Percentiles rank a stretch among this genome's conserved stretches.
phyloP scores from a whole-genome alignment of 2,113 vertebrate genomes.

The Columba livia region DNA sequence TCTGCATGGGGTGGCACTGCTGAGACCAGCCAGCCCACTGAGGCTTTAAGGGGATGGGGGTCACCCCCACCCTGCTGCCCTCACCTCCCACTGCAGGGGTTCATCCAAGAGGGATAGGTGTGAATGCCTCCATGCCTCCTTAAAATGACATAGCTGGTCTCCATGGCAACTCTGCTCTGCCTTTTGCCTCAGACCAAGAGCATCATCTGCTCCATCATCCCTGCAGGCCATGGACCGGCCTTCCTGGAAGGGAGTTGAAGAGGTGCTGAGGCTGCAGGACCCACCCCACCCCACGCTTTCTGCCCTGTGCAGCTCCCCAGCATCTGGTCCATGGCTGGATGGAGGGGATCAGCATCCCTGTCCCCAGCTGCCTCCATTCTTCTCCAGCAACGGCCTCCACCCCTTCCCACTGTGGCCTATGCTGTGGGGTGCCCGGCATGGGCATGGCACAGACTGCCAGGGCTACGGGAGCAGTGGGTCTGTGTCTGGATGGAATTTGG shows the following conservation, averaged over 20 bases:
- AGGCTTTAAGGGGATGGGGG: neutral
- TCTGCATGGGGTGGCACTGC: accelerated
- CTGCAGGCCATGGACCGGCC: neutral
- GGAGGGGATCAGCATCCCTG: neutral
- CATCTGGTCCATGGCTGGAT: accelerated
- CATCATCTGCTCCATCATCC: conserved; percentile 58
- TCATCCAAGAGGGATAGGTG: neutral
- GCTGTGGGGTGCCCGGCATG: accelerated
- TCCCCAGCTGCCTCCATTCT: too few species aligned
- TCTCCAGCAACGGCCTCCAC: accelerated
- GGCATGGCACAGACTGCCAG: neutral
- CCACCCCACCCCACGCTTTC: accelerated
- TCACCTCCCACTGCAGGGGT: neutral
- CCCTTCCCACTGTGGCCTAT: neutral
- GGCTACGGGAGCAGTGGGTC: neutral
- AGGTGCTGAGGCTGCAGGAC: accelerated
- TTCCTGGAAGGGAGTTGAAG: neutral
- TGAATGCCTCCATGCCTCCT: conserved; percentile 18
- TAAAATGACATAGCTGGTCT: conserved; percentile 58
- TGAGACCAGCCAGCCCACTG: neutral
- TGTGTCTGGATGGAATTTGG: neutral
- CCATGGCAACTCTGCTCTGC: conserved; percentile 70
- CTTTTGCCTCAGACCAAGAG: conserved; percentile 64
- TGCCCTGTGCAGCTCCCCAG: accelerated
- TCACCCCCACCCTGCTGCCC: accelerated